Evolutionary conservation across 2,113 vertebrate genomes (phyloP).

Genomic region (Ascaphus truei): DNA sequence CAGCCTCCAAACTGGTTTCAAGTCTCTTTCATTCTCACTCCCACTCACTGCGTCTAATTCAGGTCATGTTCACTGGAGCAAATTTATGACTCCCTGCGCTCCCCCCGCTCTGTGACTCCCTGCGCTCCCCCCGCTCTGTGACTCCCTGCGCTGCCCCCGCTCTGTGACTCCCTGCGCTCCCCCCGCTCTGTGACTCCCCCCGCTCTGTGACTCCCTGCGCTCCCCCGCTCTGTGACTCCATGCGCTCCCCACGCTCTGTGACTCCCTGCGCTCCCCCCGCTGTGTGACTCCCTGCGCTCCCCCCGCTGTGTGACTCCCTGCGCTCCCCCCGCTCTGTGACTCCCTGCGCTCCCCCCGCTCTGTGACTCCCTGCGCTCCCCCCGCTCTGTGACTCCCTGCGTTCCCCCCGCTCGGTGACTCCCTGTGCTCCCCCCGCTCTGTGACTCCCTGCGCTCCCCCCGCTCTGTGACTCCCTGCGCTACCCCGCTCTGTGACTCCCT

Average conservation of each 20-base stretch:
- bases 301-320: background rate
- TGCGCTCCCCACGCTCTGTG: background rate
- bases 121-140: background rate
- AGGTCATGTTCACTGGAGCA: conserved; percentile 18
- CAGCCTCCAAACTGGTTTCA: conserved; percentile 23
- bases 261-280: background rate
- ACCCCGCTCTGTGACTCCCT: too few species aligned
- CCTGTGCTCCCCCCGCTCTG: background rate
- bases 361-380: background rate
- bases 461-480: background rate
- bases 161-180: background rate
- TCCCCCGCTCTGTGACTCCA: background rate
- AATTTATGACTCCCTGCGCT: background rate
- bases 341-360: background rate
- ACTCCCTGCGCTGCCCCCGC: background rate
- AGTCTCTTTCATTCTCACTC: conserved; percentile 31
- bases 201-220: background rate
- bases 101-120: background rate
- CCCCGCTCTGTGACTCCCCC: background rate
- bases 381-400: background rate
- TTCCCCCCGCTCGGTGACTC: background rate
- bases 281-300: too few species aligned
- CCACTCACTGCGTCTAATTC: conserved; percentile 24
- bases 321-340: background rate
- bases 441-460: too few species aligned